Base-by-base conservation (phyloP, 2,888 invertebrate genomes). In the Pycnomerus fuliginosus region DNA sequence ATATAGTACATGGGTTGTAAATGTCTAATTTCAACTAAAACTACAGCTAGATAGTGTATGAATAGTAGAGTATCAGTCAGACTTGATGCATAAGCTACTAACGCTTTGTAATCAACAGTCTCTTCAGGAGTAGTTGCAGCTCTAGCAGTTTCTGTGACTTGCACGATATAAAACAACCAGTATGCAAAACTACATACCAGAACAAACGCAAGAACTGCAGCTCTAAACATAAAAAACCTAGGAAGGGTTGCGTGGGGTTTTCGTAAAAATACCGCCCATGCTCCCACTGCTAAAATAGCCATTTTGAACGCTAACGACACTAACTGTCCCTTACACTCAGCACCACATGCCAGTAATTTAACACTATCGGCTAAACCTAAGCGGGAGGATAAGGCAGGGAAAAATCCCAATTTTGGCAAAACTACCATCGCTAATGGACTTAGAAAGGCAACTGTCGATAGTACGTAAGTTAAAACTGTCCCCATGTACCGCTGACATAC, bases 161-260 rank as follows among this genome's bases (percentile, higher is more conserved):
- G 91, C 34, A 97, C 95, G 61, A 92, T 85, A 70, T 97, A 99
- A 74, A 99, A 99, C 11, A 99, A 77, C 98, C 99, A 99, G 74
- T 94, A 98, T 2, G 96, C 89, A 73, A 97, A 94, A 50, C 90
- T 89, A 70, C 96, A 89, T 8, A 99, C 84, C 24, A 94, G 83
- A 22, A 95, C 83, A 38, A 97, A 80, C 3, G 91, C 82, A 44
- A 96, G 75, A n/a, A 94, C 87, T 56, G 91, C 84, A 0, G 94
- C 89, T 59, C 95, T 80, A 66, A 93, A 93, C 31, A 96, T 78
- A 72, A 88, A 93, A 69, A 97, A 88, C 48, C 97, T 79, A 1
- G 97, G 97, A 76, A 96, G 80, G 10, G 90, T 90, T 13, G 92
- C 90, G 55, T 86, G 83, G 14, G 91, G 83, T 16, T 85, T 83